Base-by-base conservation (phyloP, 2,797 vertebrate species). In the Myotis myotis region DNA sequence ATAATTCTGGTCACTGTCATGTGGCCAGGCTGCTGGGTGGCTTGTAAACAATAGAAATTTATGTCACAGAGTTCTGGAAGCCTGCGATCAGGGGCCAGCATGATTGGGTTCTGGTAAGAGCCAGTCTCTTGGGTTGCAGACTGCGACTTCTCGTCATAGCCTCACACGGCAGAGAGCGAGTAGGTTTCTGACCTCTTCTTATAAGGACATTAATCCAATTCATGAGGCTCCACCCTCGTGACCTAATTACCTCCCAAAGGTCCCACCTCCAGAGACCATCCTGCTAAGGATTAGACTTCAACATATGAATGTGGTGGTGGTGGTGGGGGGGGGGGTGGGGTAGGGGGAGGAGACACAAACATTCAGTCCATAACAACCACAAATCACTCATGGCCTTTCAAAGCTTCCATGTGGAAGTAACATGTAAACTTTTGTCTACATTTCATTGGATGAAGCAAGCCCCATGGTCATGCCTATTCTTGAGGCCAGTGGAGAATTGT, bases 401-500 rank as follows among this genome's bases (percentile, higher is more conserved):
- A 22, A 60, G 16, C 47, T 75, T 33, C 57, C 1, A 15, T 8
- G 6, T n/a, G 53, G 33, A 72, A 81, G 89, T 23, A 7, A 66
- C n/a, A 17, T 16, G 8, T 11, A 19, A 53, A 16, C 25, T 89
- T 57, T 57, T 19, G n/a, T 41, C 41, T 25, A 17, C 17, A 6
- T 92, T 91, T 66, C 25, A 33, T 23, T 20, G 44, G 23, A 71
- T 62, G 76, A 36, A n/a, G 33, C 33, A 47, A 81, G 23, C 5
- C 51, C 15, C 6, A 0, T 8, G 47, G 36, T 36, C 70, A 15
- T 11, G 8, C 44, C 49, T 57, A 2, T 12, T 16, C 20, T 19
- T 0, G 0, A 38, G 55, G 16, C 0, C 2, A 11, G 9, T 0
- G 16, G n/a, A 22, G 38, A 44, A 7, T 30, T 51, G 25, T 6